Conservation (phyloP, 2,888 invertebrate species). For the Noctua comes region DNA sequence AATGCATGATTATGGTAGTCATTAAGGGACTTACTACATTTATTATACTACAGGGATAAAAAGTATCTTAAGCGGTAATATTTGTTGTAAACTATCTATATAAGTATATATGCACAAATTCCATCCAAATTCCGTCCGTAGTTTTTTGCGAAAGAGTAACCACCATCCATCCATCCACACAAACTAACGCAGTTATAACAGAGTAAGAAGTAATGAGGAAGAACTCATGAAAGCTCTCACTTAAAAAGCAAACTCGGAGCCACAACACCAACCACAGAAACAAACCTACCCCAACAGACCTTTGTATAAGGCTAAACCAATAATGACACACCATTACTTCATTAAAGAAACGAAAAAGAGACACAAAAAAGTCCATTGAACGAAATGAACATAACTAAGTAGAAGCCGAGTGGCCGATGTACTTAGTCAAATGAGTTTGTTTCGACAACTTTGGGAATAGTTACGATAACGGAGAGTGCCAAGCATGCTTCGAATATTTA, state of each 20-base stretch:
- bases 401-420: background rate
- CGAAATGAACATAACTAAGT: constrained; percentile 28
- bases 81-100: no score
- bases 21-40: no score
- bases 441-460: constrained; percentile 19
- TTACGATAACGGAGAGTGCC: constrained; percentile 19
- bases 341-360: constrained; percentile 3
- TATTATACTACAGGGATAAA: no score
- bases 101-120: no score
- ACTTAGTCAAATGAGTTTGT: constrained; percentile 37
- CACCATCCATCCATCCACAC: no score
- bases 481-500: constrained; percentile 33
- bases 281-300: background rate
- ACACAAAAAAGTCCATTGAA: constrained; percentile 1
- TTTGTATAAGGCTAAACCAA: background rate
- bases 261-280: no score
- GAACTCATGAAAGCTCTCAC: no score
- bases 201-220: no score
- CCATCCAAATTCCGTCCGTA: no score
- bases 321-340: background rate
- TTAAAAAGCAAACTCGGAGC: background rate
- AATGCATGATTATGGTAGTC: background rate
- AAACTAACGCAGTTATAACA: no score
- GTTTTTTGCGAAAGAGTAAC: no score
- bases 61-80: no score